Conservation (phyloP, 23 tunicate species). For the Styela plicata region DNA sequence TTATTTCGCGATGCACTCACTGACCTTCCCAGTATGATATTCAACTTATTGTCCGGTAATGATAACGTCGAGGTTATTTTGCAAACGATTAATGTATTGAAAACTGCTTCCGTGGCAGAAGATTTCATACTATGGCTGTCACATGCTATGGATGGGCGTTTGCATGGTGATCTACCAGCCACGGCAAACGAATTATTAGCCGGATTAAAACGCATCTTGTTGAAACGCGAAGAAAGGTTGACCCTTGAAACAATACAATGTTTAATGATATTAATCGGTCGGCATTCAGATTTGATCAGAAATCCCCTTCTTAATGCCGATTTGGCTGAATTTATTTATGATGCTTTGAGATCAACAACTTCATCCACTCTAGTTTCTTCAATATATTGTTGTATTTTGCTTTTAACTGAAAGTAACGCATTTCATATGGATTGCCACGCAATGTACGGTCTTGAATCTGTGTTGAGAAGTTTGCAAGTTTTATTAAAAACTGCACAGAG, state of each 20-base stretch:
- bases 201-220: background rate
- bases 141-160: background rate
- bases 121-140: background rate
- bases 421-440: constrained; percentile 11
- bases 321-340: constrained; percentile 14
- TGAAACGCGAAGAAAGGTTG: constrained; percentile 1
- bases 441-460: constrained; percentile 6
- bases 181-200: background rate
- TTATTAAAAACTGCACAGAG: background rate
- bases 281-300: background rate
- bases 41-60: background rate
- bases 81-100: background rate
- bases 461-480: background rate
- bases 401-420: background rate
- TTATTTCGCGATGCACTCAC: background rate
- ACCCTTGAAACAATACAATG: background rate
- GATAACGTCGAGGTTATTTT: background rate
- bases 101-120: background rate
- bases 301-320: background rate
- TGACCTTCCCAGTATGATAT: background rate
- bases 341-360: background rate
- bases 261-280: background rate
- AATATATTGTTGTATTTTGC: constrained; percentile 4
- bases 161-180: background rate
- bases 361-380: background rate